These are phyloP conservation scores for Columba janthina DNA, from an alignment of 2,113 vertebrate species.

Conservation along the genomic window DNA sequence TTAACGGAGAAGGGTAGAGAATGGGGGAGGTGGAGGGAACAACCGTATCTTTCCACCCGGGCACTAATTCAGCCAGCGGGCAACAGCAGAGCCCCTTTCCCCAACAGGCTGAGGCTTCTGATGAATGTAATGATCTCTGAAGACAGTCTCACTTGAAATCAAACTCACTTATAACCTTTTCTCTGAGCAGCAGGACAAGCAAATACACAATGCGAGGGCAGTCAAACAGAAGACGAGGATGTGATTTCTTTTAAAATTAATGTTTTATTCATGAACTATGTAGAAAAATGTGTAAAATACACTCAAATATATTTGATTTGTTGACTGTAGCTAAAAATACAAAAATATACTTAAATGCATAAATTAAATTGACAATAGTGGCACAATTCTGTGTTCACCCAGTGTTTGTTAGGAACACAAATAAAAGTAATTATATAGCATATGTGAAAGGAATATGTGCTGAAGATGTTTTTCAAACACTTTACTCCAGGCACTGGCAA, in stretches of 20 bases:
- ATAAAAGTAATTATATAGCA: not conserved
- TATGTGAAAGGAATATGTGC: slow-evolving; percentile 4
- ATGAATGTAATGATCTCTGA: not conserved
- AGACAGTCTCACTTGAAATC: slow-evolving; percentile 36
- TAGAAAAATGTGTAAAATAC: slow-evolving; percentile 47
- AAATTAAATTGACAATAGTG: slow-evolving; percentile 66
- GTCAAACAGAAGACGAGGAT: slow-evolving; percentile 6
- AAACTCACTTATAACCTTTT: slow-evolving; percentile 49
- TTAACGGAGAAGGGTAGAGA: not conserved
- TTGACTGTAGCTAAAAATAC: slow-evolving; percentile 56
- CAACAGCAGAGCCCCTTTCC: not conserved
- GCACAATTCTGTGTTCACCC: slow-evolving; percentile 33
- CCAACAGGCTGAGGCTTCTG: not conserved
- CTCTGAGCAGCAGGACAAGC: slow-evolving; percentile 26
- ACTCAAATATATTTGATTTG: slow-evolving; percentile 54
- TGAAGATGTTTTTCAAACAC: slow-evolving; percentile 43
- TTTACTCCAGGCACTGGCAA: slow-evolving; percentile 12
- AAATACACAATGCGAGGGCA: slow-evolving; percentile 33
- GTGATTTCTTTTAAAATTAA: slow-evolving; percentile 3
- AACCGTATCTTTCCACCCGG: rapidly evolving
- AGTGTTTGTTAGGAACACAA: slow-evolving; percentile 51
- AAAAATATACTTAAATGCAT: slow-evolving; percentile 75
- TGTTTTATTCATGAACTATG: slow-evolving; percentile 71
- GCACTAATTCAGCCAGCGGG: not conserved
- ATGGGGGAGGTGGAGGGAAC: not conserved